These are phyloP conservation scores for Bucorvus abyssinicus DNA, from an alignment of 2,797 vertebrate species.

Conservation along the genomic window DNA sequence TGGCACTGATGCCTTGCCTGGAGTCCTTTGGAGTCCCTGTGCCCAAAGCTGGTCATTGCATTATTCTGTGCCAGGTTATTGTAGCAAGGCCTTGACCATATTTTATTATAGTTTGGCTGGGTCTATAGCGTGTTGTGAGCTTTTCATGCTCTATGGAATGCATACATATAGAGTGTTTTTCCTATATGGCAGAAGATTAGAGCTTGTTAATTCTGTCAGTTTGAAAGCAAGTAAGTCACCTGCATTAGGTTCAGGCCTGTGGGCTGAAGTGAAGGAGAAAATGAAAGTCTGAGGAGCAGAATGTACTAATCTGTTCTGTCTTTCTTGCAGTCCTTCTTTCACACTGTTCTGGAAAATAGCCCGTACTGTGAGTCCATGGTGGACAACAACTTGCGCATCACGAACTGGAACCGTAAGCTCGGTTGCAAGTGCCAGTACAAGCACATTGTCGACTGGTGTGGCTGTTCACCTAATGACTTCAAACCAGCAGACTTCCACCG, in stretches of 20 bases:
- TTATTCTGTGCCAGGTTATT: background rate
- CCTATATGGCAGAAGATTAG: background rate
- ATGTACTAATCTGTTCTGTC: background rate
- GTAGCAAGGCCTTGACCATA: background rate
- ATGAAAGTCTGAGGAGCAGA: background rate
- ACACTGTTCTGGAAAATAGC: slow-evolving; percentile 88
- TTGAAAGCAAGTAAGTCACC: background rate
- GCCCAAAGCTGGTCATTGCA: background rate
- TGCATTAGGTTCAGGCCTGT: background rate
- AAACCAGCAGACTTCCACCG: slow-evolving; percentile 90
- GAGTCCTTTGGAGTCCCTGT: background rate
- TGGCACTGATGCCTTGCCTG: background rate
- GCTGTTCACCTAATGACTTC: slow-evolving; percentile 90
- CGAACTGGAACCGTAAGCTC: slow-evolving; percentile 94
- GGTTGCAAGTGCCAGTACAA: slow-evolving; percentile 95
- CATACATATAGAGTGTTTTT: background rate
- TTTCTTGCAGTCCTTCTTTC: slow-evolving; percentile 79
- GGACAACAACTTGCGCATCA: slow-evolving; percentile 92
- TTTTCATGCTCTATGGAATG: background rate
- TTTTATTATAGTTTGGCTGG: background rate
- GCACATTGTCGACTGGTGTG: slow-evolving; percentile 96
- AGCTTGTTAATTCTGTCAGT: background rate
- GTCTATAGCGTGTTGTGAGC: background rate
- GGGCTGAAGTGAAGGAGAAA: background rate
- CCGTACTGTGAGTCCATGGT: slow-evolving; percentile 85